Evolutionary conservation across 2,888 invertebrate genomes (phyloP), one percentile per base, ranked within the genome.

Genomic region (Stenoptilia bipunctidactyla): DNA sequence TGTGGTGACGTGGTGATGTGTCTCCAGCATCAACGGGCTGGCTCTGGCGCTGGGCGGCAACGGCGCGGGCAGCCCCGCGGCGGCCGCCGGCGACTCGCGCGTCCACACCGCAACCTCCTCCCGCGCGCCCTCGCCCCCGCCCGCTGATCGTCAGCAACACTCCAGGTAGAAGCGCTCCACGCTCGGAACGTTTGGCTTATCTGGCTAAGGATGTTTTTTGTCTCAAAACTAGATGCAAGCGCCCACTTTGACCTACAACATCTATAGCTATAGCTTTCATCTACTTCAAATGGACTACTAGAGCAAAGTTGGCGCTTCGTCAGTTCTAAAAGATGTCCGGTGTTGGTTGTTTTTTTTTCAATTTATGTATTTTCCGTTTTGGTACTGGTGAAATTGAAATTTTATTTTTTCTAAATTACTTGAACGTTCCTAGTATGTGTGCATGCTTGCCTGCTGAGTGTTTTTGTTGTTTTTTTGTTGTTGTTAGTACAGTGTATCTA

Each of bases 11-110:
- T 80, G 70, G 79, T 77, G 73, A 62, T 82, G 83, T 83, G 76
- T 84, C 79, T 73, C 65, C 85, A 85, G 85, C 73, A 84, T 85
- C 79, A 82, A 68, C 82, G 85, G 85, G 62, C 55, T 85, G 84
- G 85, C 85, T 74, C 55, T 85, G 80, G 85, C 85, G 68, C 76
- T 85, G 60, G 85, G 83, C 51, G 68, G 83, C 58, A 80, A 75
- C 70, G 66, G 79, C 46, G 63, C 70, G 34, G 74, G 75, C 69
- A 80, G 77, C 45, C 79, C 79, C 15, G 61, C 67, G 44, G 46
- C 66, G 46, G 53, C 60, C 50, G 53, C 60, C 50, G 49, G 64
- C 40, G 73, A 70, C 49, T 52, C 61, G 46, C 55, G 63, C 62
- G 54, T 70, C 60, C 76, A 73, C 57, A 75, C 77, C 48, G 72